These are phyloP conservation scores for Synaphobranchus kaupii DNA, from an alignment of 2,797 vertebrate species.

Conservation along the genomic window DNA sequence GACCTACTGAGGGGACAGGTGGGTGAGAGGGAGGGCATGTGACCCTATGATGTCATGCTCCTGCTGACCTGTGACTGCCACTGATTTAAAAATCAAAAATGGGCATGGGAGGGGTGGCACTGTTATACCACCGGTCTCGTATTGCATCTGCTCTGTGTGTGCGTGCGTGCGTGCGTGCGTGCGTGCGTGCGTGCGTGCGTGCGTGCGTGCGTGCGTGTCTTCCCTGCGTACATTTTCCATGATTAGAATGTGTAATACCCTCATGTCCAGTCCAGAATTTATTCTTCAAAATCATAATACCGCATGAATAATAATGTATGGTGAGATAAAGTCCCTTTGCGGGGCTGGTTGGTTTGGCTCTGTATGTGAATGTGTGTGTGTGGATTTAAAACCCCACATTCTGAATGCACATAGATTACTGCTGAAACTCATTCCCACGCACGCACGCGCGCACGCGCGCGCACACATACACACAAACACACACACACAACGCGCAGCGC, in stretches of 20 bases:
- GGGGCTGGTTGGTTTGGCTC: not conserved
- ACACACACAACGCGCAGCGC: not conserved
- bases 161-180: not conserved
- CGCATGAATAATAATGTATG: not conserved
- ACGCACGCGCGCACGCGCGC: no score
- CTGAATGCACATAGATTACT: not conserved
- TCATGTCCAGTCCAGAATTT: conserved; percentile 17
- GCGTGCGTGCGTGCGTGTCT: not conserved
- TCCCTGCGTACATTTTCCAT: conserved; percentile 4
- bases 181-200: not conserved
- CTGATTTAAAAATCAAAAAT: conserved; percentile 25
- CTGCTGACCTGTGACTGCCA: conserved; percentile 21
- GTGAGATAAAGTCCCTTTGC: not conserved
- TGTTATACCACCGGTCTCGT: no score
- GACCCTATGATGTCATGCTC: conserved; percentile 32
- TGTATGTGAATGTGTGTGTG: not conserved
- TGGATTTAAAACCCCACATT: not conserved
- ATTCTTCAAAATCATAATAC: not conserved
- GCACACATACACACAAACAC: no score
- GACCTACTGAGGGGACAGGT: conserved; percentile 42
- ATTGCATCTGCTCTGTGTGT: not conserved
- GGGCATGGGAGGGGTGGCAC: not conserved
- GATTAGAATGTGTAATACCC: conserved; percentile 20
- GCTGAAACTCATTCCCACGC: no score
- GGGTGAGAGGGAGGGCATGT: conserved; percentile 35